Conservation (phyloP, 2,797 vertebrate species). For the Eospalax fontanierii region DNA sequence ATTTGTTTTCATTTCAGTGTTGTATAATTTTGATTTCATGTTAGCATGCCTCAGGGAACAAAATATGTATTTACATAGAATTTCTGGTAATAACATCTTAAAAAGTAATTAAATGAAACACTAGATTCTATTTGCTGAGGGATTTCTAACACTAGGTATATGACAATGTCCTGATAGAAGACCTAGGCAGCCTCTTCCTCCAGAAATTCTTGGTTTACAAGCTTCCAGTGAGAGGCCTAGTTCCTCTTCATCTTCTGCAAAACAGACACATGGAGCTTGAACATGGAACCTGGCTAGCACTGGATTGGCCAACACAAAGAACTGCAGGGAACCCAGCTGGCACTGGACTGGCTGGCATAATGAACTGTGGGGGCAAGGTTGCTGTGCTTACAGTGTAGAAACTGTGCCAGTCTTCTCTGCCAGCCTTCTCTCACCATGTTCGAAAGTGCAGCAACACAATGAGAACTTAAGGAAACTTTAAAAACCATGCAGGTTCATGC, state of each 20-base stretch:
- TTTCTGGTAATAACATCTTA: conserved; percentile 79
- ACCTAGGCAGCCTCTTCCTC: not conserved
- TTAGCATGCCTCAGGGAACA: conserved; percentile 80
- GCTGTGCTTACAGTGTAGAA: not conserved
- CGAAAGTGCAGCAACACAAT: not conserved
- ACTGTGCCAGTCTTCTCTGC: not conserved
- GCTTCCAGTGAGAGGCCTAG: not conserved
- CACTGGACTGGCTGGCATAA: not conserved
- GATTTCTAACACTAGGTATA: not conserved
- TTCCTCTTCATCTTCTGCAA: not conserved
- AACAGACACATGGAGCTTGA: not conserved
- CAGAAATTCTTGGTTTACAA: not conserved
- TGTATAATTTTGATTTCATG: conserved; percentile 78
- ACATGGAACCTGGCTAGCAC: not conserved
- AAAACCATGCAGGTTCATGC: not conserved
- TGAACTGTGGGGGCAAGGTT: not conserved
- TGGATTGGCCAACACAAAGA: not conserved
- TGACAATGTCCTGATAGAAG: not conserved
- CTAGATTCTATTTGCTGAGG: conserved; percentile 68
- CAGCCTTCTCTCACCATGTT: not conserved
- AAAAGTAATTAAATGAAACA: conserved; percentile 79
- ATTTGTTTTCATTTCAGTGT: conserved; percentile 71
- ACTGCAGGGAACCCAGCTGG: not conserved
- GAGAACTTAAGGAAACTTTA: not conserved
- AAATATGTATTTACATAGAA: conserved; percentile 83